A percentile compares a stretch with the other conserved stretches of the same genome.
These are phyloP conservation scores for Diarsia mendica DNA, from an alignment of 2,888 invertebrate species.

Conservation along the genomic window DNA sequence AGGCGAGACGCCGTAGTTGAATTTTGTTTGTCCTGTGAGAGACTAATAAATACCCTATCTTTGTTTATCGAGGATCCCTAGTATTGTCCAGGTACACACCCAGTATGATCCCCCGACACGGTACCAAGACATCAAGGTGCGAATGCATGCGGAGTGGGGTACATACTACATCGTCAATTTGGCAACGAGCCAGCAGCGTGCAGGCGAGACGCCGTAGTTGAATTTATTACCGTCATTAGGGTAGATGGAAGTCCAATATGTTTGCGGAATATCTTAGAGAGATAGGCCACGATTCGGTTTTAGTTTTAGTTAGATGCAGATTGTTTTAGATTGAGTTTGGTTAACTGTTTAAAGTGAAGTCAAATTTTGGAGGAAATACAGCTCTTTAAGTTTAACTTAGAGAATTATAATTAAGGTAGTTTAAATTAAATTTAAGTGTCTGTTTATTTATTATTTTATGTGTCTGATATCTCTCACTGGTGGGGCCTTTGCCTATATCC, in stretches of 20 bases:
- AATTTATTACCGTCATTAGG: conserved; percentile 59
- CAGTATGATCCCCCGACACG: conserved; percentile 18
- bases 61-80: too few relatives aligned
- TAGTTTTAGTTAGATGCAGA: conserved; percentile 26
- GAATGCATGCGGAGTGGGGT: conserved; percentile 46
- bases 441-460: too few relatives aligned
- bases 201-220: conserved; percentile 52
- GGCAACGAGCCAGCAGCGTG: conserved; percentile 52
- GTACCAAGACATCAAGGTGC: conserved; percentile 35
- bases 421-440: too few relatives aligned
- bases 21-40: conserved; percentile 41
- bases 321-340: conserved; percentile 38
- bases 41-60: too few relatives aligned
- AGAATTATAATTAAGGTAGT: too few relatives aligned
- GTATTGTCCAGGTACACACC: background rate
- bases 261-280: conserved; percentile 47
- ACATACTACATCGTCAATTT: conserved; percentile 46
- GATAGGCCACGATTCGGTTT: conserved; percentile 26
- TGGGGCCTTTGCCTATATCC: too few relatives aligned
- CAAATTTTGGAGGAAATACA: background rate
- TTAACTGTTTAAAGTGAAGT: background rate
- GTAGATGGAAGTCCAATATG: conserved; percentile 24
- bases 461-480: too few relatives aligned
- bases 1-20: conserved; percentile 54
- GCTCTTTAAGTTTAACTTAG: background rate